Conservation (phyloP, 2,888 invertebrate species). For the Orthosia gracilis region DNA sequence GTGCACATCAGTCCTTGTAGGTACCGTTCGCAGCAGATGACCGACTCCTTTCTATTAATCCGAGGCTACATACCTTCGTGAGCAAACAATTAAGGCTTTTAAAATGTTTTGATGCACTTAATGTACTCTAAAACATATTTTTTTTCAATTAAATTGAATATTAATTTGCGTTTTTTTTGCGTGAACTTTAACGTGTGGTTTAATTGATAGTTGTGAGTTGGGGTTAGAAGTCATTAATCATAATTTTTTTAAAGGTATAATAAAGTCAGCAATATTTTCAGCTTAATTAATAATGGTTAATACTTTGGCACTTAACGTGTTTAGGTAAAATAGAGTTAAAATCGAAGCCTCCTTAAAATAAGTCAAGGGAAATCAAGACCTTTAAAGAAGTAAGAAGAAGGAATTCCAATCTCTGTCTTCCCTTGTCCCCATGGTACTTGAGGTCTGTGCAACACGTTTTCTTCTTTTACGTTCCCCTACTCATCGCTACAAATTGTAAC, state of each 20-base stretch:
- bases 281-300: background rate
- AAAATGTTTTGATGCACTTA: constrained; percentile 34
- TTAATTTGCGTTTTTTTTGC: background rate
- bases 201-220: background rate
- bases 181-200: background rate
- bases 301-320: background rate
- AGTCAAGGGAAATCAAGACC: background rate
- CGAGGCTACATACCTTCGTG: constrained; percentile 63
- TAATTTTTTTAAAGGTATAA: background rate
- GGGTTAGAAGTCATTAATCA: background rate
- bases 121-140: constrained; percentile 30
- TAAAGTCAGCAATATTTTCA: too few relatives aligned
- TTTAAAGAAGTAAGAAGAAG: background rate
- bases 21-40: constrained; percentile 46
- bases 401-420: background rate
- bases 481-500: too few relatives aligned
- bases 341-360: background rate
- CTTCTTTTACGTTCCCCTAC: too few relatives aligned
- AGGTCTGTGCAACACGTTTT: too few relatives aligned
- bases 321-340: too few relatives aligned
- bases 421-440: too few relatives aligned
- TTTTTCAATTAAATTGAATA: constrained; percentile 17
- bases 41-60: constrained; percentile 60
- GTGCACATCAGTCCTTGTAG: constrained; percentile 49
- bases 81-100: constrained; percentile 47